Evolutionary conservation across 2,888 invertebrate species (phyloP).

Genomic region (Dynastes hyllus): DNA sequence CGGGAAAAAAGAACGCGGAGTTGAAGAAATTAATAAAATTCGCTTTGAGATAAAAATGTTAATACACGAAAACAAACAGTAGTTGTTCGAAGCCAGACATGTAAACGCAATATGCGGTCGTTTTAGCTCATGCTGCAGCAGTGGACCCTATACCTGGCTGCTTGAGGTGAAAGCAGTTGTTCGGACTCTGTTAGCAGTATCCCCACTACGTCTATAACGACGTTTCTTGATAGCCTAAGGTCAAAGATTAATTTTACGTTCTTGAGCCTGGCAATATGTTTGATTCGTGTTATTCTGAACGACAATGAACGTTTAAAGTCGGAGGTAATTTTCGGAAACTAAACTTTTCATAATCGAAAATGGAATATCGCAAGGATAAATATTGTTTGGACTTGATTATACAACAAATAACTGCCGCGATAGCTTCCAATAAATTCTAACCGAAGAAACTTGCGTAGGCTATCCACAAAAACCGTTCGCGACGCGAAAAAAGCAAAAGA

Average conservation of each 20-base stretch:
- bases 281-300: slow-evolving; percentile 8
- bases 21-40: slow-evolving; percentile 5
- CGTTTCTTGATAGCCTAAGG: slow-evolving; percentile 49
- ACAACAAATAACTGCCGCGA: neutral
- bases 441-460: slow-evolving; percentile 12
- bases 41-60: neutral
- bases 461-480: neutral
- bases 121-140: slow-evolving; percentile 14
- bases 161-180: slow-evolving; percentile 38
- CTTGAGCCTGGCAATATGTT: slow-evolving; percentile 27
- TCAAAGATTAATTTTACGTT: slow-evolving; percentile 49
- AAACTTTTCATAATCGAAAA: neutral
- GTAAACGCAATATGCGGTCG: slow-evolving; percentile 9
- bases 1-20: neutral
- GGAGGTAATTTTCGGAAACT: neutral
- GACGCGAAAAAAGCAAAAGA: neutral
- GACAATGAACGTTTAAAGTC: neutral
- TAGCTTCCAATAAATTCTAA: slow-evolving; percentile 14
- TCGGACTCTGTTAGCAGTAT: slow-evolving; percentile 18
- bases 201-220: slow-evolving; percentile 21
- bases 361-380: neutral
- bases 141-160: slow-evolving; percentile 7
- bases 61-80: neutral
- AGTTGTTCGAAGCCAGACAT: neutral
- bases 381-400: neutral